Evolutionary conservation across 2,888 invertebrate species (phyloP).

Genomic region (Fragum fragum): DNA sequence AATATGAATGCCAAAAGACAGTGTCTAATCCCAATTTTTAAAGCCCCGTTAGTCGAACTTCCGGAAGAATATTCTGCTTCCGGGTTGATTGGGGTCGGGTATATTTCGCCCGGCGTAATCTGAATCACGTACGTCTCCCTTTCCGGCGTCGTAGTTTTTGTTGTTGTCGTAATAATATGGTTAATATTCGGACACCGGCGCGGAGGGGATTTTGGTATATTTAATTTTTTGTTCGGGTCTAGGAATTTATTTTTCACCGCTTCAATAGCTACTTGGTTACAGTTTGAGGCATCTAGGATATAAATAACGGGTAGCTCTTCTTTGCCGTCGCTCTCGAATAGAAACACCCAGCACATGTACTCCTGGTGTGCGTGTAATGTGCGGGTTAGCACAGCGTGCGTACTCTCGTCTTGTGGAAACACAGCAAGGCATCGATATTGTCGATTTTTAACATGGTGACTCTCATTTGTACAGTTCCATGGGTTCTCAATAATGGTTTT

Average conservation of each 20-base stretch:
- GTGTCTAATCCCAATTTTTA: neutral
- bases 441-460: constrained; percentile 18
- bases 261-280: constrained; percentile 53
- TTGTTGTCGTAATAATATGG: constrained; percentile 24
- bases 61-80: neutral
- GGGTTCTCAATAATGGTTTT: constrained; percentile 51
- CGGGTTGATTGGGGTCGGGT: constrained; percentile 16
- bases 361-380: constrained; percentile 64
- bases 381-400: constrained; percentile 73
- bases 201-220: constrained; percentile 37
- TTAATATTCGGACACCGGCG: constrained; percentile 50
- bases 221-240: constrained; percentile 35
- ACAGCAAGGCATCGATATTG: constrained; percentile 75
- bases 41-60: neutral
- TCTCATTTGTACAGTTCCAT: constrained; percentile 47
- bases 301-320: constrained; percentile 52
- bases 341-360: constrained; percentile 77
- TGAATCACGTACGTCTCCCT: neutral
- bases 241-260: constrained; percentile 47
- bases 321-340: constrained; percentile 64
- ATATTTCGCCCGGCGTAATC: neutral
- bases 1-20: neutral
- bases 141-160: neutral
- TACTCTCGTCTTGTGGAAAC: constrained; percentile 71
- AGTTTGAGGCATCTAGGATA: constrained; percentile 54